Evolutionary conservation across 2,113 vertebrate genomes (phyloP).

Genomic region (Benitochromis conjunctus): DNA sequence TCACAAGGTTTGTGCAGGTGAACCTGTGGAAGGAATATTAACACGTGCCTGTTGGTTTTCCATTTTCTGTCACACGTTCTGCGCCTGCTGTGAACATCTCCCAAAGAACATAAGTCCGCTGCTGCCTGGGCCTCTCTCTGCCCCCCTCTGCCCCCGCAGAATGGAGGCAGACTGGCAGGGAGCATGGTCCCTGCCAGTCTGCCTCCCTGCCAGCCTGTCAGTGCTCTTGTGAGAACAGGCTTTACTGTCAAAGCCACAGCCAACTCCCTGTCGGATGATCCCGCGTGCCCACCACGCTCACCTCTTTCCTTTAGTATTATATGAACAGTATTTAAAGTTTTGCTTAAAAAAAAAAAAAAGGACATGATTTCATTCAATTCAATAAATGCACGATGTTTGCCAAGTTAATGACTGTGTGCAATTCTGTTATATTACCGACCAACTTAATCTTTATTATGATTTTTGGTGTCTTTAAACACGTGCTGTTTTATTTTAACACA

Average conservation of each 20-base stretch:
- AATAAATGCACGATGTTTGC: background rate
- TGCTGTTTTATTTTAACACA: background rate
- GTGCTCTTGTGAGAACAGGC: background rate
- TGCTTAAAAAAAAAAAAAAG: background rate
- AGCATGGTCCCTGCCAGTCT: background rate
- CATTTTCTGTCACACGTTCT: background rate
- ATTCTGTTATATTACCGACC: background rate
- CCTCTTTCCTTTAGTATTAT: background rate
- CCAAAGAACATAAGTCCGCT: background rate
- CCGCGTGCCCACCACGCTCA: background rate
- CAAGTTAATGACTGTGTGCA: background rate
- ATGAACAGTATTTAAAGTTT: background rate
- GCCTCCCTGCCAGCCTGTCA: background rate
- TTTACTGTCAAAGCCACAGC: background rate
- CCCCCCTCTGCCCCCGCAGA: background rate
- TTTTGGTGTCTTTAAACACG: background rate
- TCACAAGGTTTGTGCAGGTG: background rate
- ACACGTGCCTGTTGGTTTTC: background rate
- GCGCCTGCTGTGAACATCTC: background rate
- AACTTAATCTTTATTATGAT: background rate
- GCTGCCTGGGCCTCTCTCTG: background rate
- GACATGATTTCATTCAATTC: background rate
- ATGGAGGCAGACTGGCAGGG: background rate
- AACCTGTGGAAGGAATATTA: background rate
- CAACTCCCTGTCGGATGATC: background rate